A percentile compares a stretch with the other conserved stretches of the same genome.
Evolutionary conservation across 2,113 vertebrate species (phyloP).

Genomic region (Sinocyclocheilus rhinocerous): DNA sequence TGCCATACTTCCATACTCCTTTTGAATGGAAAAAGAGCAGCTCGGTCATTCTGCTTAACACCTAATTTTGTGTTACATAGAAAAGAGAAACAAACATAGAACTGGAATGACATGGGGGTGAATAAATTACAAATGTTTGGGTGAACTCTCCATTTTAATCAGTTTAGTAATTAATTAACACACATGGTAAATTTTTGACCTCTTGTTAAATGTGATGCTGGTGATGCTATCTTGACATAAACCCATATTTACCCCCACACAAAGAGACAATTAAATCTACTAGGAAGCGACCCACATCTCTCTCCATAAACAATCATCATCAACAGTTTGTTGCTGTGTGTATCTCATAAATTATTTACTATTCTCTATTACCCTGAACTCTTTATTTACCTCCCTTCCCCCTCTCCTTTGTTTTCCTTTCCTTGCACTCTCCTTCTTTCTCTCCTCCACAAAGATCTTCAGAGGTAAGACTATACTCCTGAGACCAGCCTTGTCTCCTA

Average conservation of each 20-base stretch:
- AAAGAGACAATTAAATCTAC: neutral
- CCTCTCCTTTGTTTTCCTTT: neutral
- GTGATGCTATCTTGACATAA: neutral
- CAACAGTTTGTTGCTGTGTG: conserved; percentile 2
- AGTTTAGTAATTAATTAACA: neutral
- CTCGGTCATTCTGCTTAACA: neutral
- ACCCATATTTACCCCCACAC: neutral
- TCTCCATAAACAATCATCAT: conserved; percentile 35
- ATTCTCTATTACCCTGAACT: neutral
- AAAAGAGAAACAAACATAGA: neutral
- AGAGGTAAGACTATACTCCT: conserved; percentile 31
- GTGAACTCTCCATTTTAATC: neutral
- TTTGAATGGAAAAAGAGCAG: neutral
- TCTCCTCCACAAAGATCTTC: conserved; percentile 30
- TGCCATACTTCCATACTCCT: neutral
- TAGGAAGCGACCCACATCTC: neutral
- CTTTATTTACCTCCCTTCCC: neutral
- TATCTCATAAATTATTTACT: neutral
- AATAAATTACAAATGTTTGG: neutral
- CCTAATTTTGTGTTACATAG: neutral
- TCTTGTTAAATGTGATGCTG: neutral
- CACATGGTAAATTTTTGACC: neutral
- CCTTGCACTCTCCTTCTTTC: conserved; percentile 8
- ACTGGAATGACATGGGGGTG: neutral
- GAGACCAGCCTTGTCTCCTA: conserved; percentile 43